Evolutionary conservation across 2,888 invertebrate species (phyloP).

Genomic region (Eristalinus aeneus): DNA sequence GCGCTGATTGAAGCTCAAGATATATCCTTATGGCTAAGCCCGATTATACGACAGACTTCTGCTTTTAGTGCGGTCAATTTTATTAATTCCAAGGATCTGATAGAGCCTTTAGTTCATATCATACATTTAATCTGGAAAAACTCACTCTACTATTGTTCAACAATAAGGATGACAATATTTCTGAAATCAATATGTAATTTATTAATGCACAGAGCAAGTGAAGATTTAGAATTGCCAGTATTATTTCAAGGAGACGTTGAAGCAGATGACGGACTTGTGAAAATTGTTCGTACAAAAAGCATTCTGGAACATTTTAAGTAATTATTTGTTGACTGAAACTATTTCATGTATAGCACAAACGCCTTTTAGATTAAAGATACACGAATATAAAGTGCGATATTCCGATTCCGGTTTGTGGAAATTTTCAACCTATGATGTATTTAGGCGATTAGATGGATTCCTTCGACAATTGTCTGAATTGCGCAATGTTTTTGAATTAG

Average conservation of each 20-base stretch:
- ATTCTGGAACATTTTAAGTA: constrained; percentile 84
- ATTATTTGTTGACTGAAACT: constrained; percentile 70
- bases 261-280: constrained; percentile 87
- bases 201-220: constrained; percentile 88
- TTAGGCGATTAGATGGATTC: constrained; percentile 86
- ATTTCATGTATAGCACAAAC: background rate
- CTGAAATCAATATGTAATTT: constrained; percentile 91
- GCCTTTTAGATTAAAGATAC: constrained; percentile 74
- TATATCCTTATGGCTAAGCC: constrained; percentile 90
- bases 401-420: constrained; percentile 83
- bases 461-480: constrained; percentile 85
- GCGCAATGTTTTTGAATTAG: constrained; percentile 87
- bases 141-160: constrained; percentile 88
- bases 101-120: constrained; percentile 89
- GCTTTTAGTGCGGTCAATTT: constrained; percentile 88
- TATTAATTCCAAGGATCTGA: constrained; percentile 83
- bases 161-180: constrained; percentile 86
- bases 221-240: constrained; percentile 88
- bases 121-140: constrained; percentile 94
- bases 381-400: constrained; percentile 76
- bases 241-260: constrained; percentile 93
- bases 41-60: constrained; percentile 82
- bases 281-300: constrained; percentile 82
- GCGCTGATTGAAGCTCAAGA: constrained; percentile 93
- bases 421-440: constrained; percentile 88